phyloP scores from a whole-genome alignment of 2,888 invertebrate species.

The Drosophila recens region DNA sequence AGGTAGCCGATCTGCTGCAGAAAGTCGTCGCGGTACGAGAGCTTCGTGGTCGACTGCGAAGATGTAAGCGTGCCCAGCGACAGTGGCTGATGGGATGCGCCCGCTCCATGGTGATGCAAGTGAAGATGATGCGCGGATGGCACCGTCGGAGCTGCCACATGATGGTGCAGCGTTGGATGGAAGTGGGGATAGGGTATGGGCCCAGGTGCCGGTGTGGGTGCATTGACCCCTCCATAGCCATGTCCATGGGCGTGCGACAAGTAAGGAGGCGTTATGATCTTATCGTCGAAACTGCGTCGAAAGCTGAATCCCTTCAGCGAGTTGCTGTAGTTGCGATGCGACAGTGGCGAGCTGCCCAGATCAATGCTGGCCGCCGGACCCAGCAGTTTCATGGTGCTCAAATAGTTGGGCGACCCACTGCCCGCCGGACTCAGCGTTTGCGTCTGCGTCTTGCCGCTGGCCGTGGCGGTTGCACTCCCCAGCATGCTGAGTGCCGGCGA shows the following conservation, averaged over 20 bases:
- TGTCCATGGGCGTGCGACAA: constrained; percentile 59
- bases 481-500: constrained; percentile 79
- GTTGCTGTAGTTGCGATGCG: constrained; percentile 82
- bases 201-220: constrained; percentile 24
- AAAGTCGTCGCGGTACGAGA: constrained; percentile 84
- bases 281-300: constrained; percentile 84
- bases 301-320: constrained; percentile 84
- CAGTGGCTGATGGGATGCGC: constrained; percentile 53
- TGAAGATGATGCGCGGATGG: constrained; percentile 72
- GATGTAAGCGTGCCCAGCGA: constrained; percentile 76
- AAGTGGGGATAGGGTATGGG: constrained; percentile 78
- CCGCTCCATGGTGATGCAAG: constrained; percentile 68
- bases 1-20: constrained; percentile 85
- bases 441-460: constrained; percentile 65
- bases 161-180: constrained; percentile 67
- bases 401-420: constrained; percentile 65
- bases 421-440: constrained; percentile 76
- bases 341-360: constrained; percentile 81
- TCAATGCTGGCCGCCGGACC: constrained; percentile 83
- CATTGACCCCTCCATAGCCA: constrained; percentile 21
- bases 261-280: constrained; percentile 79
- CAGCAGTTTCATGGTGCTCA: constrained; percentile 77
- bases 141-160: constrained; percentile 43
- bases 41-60: constrained; percentile 83
- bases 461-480: constrained; percentile 59